Evolutionary conservation across 2,888 invertebrate species (phyloP).

Genomic region (Polymixis lichenea): DNA sequence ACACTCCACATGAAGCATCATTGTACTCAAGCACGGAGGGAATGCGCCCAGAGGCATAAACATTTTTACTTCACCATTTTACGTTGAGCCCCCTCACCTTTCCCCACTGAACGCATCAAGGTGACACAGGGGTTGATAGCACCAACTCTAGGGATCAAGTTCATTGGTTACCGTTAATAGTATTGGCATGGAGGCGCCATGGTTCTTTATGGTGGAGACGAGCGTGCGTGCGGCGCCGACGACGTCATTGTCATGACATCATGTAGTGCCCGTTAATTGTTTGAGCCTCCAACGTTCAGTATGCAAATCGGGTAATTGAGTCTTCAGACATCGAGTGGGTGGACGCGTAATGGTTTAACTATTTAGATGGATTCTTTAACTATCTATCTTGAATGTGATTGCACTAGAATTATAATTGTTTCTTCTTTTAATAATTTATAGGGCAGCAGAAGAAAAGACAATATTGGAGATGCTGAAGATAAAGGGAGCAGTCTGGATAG

Average conservation of each 20-base stretch:
- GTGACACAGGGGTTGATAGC: conserved; percentile 59
- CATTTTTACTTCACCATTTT: conserved; percentile 64
- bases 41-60: conserved; percentile 67
- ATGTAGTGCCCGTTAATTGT: conserved; percentile 64
- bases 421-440: not conserved
- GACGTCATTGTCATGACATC: conserved; percentile 72
- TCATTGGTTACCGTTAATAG: conserved; percentile 70
- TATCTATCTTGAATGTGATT: not conserved
- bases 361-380: conserved; percentile 18
- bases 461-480: not conserved
- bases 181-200: conserved; percentile 75
- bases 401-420: not conserved
- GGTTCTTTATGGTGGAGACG: conserved; percentile 78
- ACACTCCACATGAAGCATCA: conserved; percentile 68
- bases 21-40: conserved; percentile 70
- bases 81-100: conserved; percentile 53
- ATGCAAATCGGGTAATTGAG: conserved; percentile 51
- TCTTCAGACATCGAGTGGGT: conserved; percentile 37
- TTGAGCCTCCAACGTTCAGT: conserved; percentile 49
- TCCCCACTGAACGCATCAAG: conserved; percentile 33
- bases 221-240: conserved; percentile 78
- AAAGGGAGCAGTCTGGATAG: not conserved
- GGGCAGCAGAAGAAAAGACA: no score
- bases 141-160: conserved; percentile 54
- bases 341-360: not conserved